phyloP scores from a whole-genome alignment of 30 jellyfish, hydroid and myxozoan species.

The Turritopsis rubra region DNA sequence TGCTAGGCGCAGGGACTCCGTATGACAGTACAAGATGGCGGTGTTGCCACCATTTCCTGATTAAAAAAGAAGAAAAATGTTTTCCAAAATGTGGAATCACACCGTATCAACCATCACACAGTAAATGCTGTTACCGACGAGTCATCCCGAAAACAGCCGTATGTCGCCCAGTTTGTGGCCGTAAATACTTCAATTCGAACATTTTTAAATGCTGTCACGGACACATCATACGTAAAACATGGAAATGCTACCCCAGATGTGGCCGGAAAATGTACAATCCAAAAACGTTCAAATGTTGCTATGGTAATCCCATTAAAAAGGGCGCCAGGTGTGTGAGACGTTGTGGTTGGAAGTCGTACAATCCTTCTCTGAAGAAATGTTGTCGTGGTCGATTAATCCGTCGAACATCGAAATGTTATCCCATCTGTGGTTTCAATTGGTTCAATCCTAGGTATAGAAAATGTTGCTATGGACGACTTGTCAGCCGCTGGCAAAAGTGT shows the following conservation, averaged over 20 bases:
- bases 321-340: background rate
- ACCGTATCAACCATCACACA: background rate
- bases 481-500: background rate
- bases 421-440: background rate
- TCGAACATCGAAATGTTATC: background rate
- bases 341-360: background rate
- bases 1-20: too few relatives aligned
- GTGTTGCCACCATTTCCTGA: too few relatives aligned
- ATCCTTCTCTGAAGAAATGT: background rate
- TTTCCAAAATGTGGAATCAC: background rate
- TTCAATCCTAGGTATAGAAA: background rate
- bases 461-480: background rate
- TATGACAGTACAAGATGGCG: too few relatives aligned
- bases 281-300: background rate
- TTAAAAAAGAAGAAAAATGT: too few relatives aligned
- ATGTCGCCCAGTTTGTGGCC: background rate
- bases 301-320: background rate
- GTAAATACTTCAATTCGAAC: background rate
- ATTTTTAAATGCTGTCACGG: background rate
- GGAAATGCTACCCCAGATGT: background rate
- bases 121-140: background rate
- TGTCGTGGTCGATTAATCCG: background rate
- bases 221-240: background rate
- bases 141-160: background rate
- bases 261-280: background rate